These are phyloP conservation scores for Benitochromis conjunctus DNA, from an alignment of 2,113 vertebrate species.

Conservation along the genomic window DNA sequence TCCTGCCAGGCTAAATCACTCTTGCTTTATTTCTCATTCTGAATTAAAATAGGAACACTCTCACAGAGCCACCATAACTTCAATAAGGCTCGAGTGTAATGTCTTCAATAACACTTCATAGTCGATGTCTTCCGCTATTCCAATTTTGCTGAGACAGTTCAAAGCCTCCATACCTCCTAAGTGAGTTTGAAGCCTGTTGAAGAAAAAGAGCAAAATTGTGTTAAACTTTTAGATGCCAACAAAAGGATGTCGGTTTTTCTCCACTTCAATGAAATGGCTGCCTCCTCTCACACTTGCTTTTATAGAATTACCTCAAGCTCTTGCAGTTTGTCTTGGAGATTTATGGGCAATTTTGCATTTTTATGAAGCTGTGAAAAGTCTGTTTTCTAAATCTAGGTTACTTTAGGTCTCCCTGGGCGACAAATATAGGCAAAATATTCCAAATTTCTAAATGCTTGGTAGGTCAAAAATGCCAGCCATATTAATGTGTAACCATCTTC, in stretches of 20 bases:
- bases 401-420: neutral
- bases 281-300: neutral
- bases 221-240: conserved; percentile 22
- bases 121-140: neutral
- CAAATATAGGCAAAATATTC: neutral
- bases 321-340: conserved; percentile 12
- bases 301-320: neutral
- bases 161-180: neutral
- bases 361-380: conserved; percentile 27
- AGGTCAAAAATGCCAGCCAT: neutral
- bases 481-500: conserved; percentile 5
- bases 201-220: conserved; percentile 26
- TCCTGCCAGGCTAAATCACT: conserved; percentile 43
- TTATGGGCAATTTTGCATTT: conserved; percentile 16
- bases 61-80: conserved; percentile 27
- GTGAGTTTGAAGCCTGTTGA: conserved; percentile 1
- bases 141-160: conserved; percentile 15
- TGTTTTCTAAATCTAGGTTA: neutral
- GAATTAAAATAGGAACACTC: conserved; percentile 50
- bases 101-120: conserved; percentile 37
- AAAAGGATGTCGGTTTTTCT: conserved; percentile 23
- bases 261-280: neutral
- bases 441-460: neutral
- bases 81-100: conserved; percentile 21
- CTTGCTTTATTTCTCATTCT: conserved; percentile 25